These are phyloP conservation scores for Tricholaema leucomelas DNA, from an alignment of 2,113 vertebrate species.

Conservation along the genomic window DNA sequence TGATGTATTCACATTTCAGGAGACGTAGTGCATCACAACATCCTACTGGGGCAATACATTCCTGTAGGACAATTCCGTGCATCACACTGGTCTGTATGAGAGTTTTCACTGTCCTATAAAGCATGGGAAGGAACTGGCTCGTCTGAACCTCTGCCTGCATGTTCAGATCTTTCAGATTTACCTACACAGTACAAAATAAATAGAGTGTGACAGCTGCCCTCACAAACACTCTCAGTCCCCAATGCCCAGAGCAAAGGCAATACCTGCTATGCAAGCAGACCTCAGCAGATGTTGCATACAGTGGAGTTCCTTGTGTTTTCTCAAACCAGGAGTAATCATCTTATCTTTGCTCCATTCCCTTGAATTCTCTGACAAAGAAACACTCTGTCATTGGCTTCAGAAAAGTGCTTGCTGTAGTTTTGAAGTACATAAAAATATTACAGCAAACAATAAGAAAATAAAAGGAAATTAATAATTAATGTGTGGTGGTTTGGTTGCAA, in stretches of 20 bases:
- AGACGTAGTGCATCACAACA: rapidly evolving
- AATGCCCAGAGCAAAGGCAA: not conserved
- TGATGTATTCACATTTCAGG: not conserved
- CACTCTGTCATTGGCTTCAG: not conserved
- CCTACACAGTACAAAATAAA: not conserved
- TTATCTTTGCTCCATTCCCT: not conserved
- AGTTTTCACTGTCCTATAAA: not conserved
- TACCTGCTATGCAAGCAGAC: not conserved
- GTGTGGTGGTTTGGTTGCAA: too few relatives aligned
- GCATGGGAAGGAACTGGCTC: not conserved
- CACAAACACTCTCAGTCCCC: not conserved
- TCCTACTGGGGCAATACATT: not conserved
- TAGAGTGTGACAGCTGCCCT: not conserved
- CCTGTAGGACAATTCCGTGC: not conserved
- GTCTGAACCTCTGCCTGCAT: not conserved
- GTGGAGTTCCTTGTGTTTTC: not conserved
- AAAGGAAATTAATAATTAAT: not conserved
- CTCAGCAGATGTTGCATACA: not conserved
- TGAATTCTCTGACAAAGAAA: not conserved
- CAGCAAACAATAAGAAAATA: not conserved
- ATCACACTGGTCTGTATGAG: not conserved
- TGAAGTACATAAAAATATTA: not conserved
- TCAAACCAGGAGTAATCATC: not conserved
- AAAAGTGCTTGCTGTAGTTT: not conserved
- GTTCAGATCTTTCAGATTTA: conserved; percentile 7